These are phyloP conservation scores for Neosalanx taihuensis DNA, from an alignment of 2,797 vertebrate genomes.

Conservation along the genomic window DNA sequence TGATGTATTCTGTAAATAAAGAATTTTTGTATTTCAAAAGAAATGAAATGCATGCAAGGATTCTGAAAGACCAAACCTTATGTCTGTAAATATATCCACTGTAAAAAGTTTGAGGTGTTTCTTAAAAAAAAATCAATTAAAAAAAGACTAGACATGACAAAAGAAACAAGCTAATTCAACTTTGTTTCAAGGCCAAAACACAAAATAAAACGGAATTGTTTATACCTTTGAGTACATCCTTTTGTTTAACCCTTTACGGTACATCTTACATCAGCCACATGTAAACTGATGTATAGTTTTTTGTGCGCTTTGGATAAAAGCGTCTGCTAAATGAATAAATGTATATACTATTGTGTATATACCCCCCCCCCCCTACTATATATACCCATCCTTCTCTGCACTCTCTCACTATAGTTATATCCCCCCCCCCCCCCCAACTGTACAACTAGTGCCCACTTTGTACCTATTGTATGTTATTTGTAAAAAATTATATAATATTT, in stretches of 20 bases:
- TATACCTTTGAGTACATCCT: constrained; percentile 27
- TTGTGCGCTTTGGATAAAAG: no score
- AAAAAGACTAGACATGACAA: constrained; percentile 14
- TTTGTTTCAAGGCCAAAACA: constrained; percentile 36
- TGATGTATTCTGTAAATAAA: constrained; percentile 45
- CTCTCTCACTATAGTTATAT: no score
- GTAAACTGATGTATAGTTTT: no score
- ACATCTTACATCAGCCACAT: no score
- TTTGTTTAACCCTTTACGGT: background rate
- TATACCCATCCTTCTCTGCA: no score
- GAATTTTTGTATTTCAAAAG: constrained; percentile 54
- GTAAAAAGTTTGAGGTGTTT: constrained; percentile 83
- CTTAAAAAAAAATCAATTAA: constrained; percentile 57
- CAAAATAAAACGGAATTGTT: constrained; percentile 61
- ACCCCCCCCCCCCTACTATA: no score
- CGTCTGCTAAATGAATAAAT: no score
- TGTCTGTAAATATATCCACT: constrained; percentile 74
- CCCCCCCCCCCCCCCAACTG: no score
- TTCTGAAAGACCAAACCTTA: constrained; percentile 57
- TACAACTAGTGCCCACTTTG: no score
- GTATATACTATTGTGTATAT: no score
- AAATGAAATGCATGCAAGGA: constrained; percentile 74
- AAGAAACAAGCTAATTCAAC: constrained; percentile 9
- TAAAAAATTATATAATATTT: no score
- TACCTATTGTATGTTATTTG: no score